phyloP scores from a whole-genome alignment of 1,140 invertebrate genomes.

The Lutraria rhynchaena region DNA sequence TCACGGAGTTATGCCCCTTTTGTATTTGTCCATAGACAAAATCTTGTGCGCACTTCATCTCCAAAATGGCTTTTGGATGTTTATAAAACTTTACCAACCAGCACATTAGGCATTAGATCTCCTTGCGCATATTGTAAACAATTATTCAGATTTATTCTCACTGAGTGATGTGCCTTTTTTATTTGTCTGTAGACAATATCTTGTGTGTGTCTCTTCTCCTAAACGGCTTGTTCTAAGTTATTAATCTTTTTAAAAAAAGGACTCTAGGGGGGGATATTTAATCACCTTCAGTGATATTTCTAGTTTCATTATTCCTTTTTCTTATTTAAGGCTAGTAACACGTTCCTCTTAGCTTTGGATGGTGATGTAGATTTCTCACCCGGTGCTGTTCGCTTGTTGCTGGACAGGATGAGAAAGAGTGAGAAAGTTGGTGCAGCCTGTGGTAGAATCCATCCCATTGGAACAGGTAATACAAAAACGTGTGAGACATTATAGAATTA shows the following conservation, averaged over 20 bases:
- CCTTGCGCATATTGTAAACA: not conserved
- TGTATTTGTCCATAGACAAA: too few species aligned
- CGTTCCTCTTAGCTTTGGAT: constrained; percentile 84
- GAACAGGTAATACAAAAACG: too few species aligned
- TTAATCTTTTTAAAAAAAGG: not conserved
- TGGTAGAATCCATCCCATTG: constrained; percentile 83
- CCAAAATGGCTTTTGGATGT: too few species aligned
- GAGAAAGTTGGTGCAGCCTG: constrained; percentile 84
- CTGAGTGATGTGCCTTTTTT: too few species aligned
- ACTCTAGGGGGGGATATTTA: not conserved
- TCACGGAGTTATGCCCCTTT: too few species aligned
- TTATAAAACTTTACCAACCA: too few species aligned
- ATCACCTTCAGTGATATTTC: not conserved
- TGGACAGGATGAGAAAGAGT: constrained; percentile 84
- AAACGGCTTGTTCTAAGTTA: too few species aligned
- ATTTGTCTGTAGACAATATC: too few species aligned
- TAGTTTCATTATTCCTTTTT: not conserved
- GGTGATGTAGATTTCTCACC: constrained; percentile 85
- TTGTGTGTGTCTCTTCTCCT: too few species aligned
- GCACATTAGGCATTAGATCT: too few species aligned
- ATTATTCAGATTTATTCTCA: not conserved
- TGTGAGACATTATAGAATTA: too few species aligned
- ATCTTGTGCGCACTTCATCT: too few species aligned
- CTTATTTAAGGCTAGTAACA: constrained; percentile 82
- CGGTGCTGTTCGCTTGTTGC: constrained; percentile 82